These are phyloP conservation scores for Coleophora flavipennella DNA, from an alignment of 2,888 invertebrate genomes.

Conservation along the genomic window DNA sequence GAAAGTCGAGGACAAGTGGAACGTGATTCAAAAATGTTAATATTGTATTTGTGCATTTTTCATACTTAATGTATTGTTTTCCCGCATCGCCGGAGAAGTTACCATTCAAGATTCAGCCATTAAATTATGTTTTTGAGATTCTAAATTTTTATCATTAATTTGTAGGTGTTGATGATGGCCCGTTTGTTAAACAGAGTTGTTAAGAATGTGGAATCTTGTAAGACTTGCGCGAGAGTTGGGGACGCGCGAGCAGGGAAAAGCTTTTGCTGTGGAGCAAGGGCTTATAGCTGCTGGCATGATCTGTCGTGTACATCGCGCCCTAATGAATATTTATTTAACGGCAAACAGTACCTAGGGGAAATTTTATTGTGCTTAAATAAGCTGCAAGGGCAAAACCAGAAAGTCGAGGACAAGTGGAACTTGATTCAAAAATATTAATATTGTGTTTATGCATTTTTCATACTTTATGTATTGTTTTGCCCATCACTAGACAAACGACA, in stretches of 20 bases:
- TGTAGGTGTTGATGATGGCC: not conserved
- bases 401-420: constrained; percentile 3
- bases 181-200: not conserved
- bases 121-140: too few species aligned
- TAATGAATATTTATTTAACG: not conserved
- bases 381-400: not conserved
- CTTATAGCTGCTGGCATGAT: not conserved
- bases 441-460: constrained; percentile 3
- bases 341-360: too few species aligned
- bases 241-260: not conserved
- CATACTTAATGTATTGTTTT: too few species aligned
- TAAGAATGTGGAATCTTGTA: not conserved
- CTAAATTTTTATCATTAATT: too few species aligned
- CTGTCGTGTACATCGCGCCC: not conserved
- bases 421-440: constrained; percentile 10
- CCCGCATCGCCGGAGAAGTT: too few species aligned
- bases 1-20: not conserved
- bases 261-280: not conserved
- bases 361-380: not conserved
- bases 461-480: constrained; percentile 8
- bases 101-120: too few species aligned
- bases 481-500: not conserved
- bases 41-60: constrained; percentile 4
- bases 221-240: not conserved
- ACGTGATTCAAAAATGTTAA: constrained; percentile 11